These are phyloP conservation scores for Aporophyla lueneburgensis DNA, from an alignment of 2,888 invertebrate genomes.

Conservation along the genomic window DNA sequence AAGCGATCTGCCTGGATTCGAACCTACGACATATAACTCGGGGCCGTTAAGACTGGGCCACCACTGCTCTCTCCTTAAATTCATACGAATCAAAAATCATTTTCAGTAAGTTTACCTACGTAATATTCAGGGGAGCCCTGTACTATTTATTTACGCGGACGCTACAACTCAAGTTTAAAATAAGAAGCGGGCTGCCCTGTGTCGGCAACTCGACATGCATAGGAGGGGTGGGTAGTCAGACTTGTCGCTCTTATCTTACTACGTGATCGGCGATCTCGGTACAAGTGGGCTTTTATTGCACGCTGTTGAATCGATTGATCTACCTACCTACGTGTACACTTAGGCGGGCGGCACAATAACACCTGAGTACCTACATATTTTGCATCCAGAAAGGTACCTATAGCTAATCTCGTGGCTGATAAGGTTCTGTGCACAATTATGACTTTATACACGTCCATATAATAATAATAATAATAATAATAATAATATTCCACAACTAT, in stretches of 20 bases:
- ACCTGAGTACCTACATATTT: conserved; percentile 7
- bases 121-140: neutral
- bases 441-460: neutral
- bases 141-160: neutral
- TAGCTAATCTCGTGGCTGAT: conserved; percentile 9
- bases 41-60: no score
- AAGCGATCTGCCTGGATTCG: no score
- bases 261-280: conserved; percentile 53
- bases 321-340: conserved; percentile 2
- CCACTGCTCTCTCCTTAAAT: neutral
- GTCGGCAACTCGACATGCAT: conserved; percentile 45
- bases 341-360: conserved; percentile 4
- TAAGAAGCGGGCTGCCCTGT: conserved; percentile 17
- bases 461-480: no score
- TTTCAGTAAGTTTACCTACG: neutral
- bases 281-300: conserved; percentile 43
- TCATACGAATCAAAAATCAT: neutral
- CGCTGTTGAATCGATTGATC: conserved; percentile 36
- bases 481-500: no score
- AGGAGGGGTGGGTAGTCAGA: conserved; percentile 30
- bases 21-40: no score
- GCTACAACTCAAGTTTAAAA: conserved; percentile 9
- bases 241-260: conserved; percentile 51
- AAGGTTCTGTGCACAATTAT: conserved; percentile 1
- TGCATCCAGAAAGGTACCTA: neutral